Evolutionary conservation across 2,113 vertebrate genomes (phyloP), one percentile per base, ranked within the genome.

Genomic region (Misgurnus anguillicaudatus): DNA sequence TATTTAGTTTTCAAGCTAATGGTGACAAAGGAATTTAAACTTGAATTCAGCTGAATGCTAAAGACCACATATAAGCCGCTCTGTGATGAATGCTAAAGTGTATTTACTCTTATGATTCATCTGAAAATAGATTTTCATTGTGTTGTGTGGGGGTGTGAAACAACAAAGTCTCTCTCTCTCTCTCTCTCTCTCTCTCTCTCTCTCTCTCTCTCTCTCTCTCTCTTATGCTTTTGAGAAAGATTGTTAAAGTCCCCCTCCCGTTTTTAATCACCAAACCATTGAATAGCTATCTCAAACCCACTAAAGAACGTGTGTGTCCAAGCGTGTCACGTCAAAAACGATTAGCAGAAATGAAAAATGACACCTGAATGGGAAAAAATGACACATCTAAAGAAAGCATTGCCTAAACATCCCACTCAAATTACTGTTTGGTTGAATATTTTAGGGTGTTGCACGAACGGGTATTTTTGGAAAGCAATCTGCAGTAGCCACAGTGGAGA

Each of bases 381-480:
- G 24, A 31, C 24, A 31, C 24, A 31, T 31, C 82, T 86, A 80
- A 80, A 86, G 79, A 38, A 85, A 83, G 6, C 73, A 80, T 86
- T 87, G 84, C 68, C 65, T 61, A 84, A 61, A 79, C 84, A 85
- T 86, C 80, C 82, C 79, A 85, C 84, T 81, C 78, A 72, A 31
- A 64, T 61, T 83, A 80, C 83, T 74, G 86, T 74, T 84, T 82
- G 75, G 83, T 83, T 82, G 86, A 86, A 80, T 72, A 66, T 85
- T 60, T 83, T 86, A 87, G 80, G 82, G 14, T 57, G 69, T 57
- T 81, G 78, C 73, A 76, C 71, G 78, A 84, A 85, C 86, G 77
- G 83, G 84, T 86, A 89, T 90, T 91, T 91, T 76, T 89, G 89
- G 86, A 85, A 87, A 87, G 82, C n/a, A n/a, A 79, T 47, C 83